These are phyloP conservation scores for Riparia riparia DNA, from an alignment of 2,113 vertebrate genomes.

Conservation along the genomic window DNA sequence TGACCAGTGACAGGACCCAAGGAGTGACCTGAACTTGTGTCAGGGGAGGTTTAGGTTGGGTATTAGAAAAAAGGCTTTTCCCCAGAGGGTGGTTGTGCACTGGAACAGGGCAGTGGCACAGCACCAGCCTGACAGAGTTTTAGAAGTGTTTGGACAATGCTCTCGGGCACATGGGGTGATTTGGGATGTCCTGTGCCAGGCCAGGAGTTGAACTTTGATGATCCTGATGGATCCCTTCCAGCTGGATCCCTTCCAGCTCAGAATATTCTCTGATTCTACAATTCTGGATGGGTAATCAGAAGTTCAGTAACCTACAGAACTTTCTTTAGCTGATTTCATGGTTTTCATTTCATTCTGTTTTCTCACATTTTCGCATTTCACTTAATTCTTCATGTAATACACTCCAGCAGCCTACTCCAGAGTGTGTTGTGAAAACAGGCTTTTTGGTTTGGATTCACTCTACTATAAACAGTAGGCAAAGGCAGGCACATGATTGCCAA, in stretches of 20 bases:
- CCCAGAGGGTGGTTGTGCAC: fast-evolving
- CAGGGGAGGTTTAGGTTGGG: neutral
- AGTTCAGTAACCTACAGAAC: neutral
- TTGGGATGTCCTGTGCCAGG: neutral
- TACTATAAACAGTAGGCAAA: neutral
- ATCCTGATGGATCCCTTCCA: neutral
- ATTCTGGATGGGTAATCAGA: neutral
- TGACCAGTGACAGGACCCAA: neutral
- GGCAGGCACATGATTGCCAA: neutral
- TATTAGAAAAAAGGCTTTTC: neutral
- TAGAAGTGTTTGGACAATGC: fast-evolving
- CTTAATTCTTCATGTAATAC: neutral
- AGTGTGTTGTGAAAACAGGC: neutral
- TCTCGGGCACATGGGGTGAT: fast-evolving
- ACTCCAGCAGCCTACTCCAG: neutral
- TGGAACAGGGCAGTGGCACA: neutral
- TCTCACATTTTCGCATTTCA: neutral
- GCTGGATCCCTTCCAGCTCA: neutral
- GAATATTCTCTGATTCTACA: neutral
- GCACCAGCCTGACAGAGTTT: neutral
- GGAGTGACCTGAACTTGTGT: neutral
- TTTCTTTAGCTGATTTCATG: neutral
- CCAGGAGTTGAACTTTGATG: neutral
- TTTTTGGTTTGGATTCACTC: neutral
- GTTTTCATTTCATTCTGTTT: neutral